Evolutionary conservation across 1,140 invertebrate species (phyloP), one percentile per base, ranked within the genome.

Genomic region (Mycetomoellerius zeteki): DNA sequence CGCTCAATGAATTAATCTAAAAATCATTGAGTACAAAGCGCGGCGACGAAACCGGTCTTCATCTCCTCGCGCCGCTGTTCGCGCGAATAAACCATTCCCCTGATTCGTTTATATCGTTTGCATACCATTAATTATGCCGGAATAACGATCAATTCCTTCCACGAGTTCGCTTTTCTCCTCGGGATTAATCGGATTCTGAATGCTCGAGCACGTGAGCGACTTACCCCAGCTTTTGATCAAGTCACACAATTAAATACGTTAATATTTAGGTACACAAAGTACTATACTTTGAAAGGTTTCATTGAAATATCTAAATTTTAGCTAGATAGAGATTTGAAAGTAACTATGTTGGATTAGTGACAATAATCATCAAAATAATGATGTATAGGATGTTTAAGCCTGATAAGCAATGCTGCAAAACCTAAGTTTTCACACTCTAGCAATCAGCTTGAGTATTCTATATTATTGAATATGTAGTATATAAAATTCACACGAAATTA

Each of bases 91-190:
- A 88, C 89, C 85, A 90, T 60, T 54, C 58, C 71, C 58, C 62
- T 86, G 58, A 90, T 90, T 90, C 89, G 54, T 54, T 90, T 82
- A 88, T 87, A 62, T 88, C 71, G 76, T 90, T 90, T 90, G 89
- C 89, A 90, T 90, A 65, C 10, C 72, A 88, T 90, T 90, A 88
- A 90, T 90, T 88, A 90, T 88, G n/a, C 69, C 30, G 43, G 88
- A 85, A 72, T 71, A 88, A 90, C 69, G 86, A 88, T 90, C 86
- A 81, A 77, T 86, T 86, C 27, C 71, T 86, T 82, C 16, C 12
- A 19, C 30, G 14, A 19, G 12, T 33, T 54, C 24, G 71, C 47
- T 50, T 69, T 47, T 33, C 75, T 60, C 33, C 33, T 12, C 27
- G 52, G 47, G 56, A 87, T 88, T 88, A 81, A 89, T 72, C 85